phyloP scores from a whole-genome alignment of 2,113 vertebrate genomes.

The Mus pahari region DNA sequence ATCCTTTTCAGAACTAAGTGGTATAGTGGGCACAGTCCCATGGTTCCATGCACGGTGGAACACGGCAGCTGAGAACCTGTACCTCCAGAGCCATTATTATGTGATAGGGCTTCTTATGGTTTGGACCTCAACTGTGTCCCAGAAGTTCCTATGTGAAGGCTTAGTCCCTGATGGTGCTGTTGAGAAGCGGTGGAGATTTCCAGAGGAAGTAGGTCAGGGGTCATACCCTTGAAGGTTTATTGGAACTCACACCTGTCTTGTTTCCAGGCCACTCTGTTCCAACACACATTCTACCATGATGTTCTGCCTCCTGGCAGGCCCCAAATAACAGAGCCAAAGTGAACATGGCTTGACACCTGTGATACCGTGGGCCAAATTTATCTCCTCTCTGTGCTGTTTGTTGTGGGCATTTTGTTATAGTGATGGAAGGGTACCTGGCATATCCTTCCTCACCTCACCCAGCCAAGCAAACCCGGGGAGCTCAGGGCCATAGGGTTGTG shows the following conservation, averaged over 20 bases:
- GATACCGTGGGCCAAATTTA: not conserved
- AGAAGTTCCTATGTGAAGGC: not conserved
- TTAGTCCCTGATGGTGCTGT: not conserved
- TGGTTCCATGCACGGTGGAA: rapidly evolving
- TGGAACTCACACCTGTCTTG: too few species aligned
- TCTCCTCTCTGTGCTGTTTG: too few species aligned
- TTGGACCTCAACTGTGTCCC: not conserved
- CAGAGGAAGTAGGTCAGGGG: not conserved
- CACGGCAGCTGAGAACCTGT: not conserved
- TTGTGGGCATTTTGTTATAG: not conserved
- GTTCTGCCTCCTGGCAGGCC: not conserved
- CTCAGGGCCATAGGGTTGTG: too few species aligned
- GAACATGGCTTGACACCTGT: not conserved
- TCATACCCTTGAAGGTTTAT: not conserved
- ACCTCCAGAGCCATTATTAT: too few species aligned
- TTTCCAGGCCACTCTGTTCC: not conserved
- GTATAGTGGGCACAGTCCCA: not conserved
- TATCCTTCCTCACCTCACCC: too few species aligned
- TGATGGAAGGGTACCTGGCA: too few species aligned
- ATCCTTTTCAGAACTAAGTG: not conserved
- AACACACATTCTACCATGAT: too few species aligned
- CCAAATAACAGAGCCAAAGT: not conserved
- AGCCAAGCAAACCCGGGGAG: not conserved
- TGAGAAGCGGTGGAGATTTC: not conserved
- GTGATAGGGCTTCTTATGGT: not conserved